phyloP scores from a whole-genome alignment of 2,113 vertebrate species.

The Phaethornis superciliosus region DNA sequence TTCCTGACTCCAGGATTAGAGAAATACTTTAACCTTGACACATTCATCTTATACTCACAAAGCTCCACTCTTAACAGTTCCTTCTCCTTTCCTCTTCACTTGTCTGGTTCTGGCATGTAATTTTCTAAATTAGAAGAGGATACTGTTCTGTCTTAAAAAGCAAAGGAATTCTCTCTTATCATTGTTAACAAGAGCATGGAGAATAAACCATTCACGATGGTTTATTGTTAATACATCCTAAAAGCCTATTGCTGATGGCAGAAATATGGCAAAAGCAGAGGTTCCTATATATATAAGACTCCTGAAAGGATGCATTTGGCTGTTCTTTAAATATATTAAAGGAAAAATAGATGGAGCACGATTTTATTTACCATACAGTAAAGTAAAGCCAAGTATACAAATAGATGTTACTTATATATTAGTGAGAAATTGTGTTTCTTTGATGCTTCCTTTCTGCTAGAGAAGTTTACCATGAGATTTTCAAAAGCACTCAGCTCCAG shows the following conservation, averaged over 20 bases:
- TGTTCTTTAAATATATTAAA: neutral
- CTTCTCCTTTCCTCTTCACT: slow-evolving; percentile 57
- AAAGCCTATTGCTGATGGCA: neutral
- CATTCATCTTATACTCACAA: slow-evolving; percentile 56
- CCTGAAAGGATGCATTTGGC: neutral
- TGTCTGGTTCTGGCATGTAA: slow-evolving; percentile 46
- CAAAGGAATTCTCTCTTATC: neutral
- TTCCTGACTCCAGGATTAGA: slow-evolving; percentile 71
- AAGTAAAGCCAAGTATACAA: neutral
- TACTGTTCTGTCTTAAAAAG: neutral
- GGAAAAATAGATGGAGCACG: neutral
- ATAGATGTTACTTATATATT: neutral
- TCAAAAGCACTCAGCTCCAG: neutral
- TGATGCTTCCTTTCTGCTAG: neutral
- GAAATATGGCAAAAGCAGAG: neutral
- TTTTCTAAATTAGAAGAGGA: slow-evolving; percentile 55
- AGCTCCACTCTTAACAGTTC: slow-evolving; percentile 24
- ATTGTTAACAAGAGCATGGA: neutral
- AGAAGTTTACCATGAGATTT: neutral
- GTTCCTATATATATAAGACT: neutral
- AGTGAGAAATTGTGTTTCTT: neutral
- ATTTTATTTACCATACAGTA: neutral
- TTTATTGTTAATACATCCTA: neutral
- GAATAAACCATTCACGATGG: neutral
- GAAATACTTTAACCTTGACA: slow-evolving; percentile 77